Evolutionary conservation across 2,113 vertebrate genomes (phyloP).

Genomic region (Lagopus muta): DNA sequence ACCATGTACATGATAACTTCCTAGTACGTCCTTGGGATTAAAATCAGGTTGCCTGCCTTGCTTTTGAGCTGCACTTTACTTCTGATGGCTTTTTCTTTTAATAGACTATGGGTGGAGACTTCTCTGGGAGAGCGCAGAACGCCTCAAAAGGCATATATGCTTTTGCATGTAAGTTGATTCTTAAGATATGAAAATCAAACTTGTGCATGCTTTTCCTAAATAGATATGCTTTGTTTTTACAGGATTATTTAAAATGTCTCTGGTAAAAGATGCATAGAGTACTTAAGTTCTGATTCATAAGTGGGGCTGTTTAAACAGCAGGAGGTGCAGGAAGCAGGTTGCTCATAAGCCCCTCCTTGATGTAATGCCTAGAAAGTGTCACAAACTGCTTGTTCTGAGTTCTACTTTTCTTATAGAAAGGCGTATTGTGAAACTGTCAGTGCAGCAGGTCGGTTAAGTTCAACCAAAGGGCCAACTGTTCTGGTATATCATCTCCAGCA

Average conservation of each 20-base stretch:
- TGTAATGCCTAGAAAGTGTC: background rate
- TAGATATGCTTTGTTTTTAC: background rate
- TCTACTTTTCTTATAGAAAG: background rate
- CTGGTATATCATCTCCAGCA: background rate
- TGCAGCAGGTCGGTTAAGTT: background rate
- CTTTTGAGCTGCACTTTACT: background rate
- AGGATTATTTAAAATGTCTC: background rate
- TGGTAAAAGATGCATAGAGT: background rate
- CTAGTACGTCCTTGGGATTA: background rate
- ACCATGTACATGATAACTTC: background rate
- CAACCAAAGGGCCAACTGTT: background rate
- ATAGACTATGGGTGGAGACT: conserved; percentile 97
- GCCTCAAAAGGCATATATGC: conserved; percentile 93
- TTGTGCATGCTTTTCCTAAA: background rate
- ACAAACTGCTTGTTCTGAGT: background rate
- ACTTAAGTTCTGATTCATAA: background rate
- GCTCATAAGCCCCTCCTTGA: background rate
- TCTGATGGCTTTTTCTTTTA: conserved; percentile 3
- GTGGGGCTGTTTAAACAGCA: background rate
- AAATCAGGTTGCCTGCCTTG: background rate
- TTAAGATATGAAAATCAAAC: background rate
- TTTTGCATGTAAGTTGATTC: conserved; percentile 86
- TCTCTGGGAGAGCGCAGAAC: conserved; percentile 88
- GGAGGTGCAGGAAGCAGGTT: background rate
- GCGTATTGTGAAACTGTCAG: background rate